Base-by-base conservation (phyloP, 2,888 invertebrate genomes). In the Dicyrtoma fusca region DNA sequence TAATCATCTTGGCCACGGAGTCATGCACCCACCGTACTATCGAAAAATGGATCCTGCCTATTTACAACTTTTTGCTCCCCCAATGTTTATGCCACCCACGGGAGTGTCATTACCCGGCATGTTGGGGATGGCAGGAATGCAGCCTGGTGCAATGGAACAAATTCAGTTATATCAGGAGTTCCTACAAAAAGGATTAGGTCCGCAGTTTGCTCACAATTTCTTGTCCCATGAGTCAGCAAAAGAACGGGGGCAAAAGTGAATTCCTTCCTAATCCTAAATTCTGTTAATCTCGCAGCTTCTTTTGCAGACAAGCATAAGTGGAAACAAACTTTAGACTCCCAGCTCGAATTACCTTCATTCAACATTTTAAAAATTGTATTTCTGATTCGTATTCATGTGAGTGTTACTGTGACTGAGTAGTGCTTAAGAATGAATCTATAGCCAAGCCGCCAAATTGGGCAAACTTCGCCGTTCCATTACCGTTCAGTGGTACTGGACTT, bases 141-240 rank as follows among this genome's bases (percentile, higher is more conserved):
- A 83, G 14, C 83, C 84, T 1, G 85, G 86, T 74, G 84, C 86
- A 55, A 85, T 86, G 21, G 86, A 86, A 75, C 85, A 86, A 72
- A 81, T 86, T 71, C 87, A 87, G 79, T 85, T 87, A 76, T 86
- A 86, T 81, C 86, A 87, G 77, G 87, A 88, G 76, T 82, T 88
- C n/a, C 25, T 75, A 14, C 74, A 72, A 45, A 76, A 78, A 68
- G 72, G 74, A 45, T n/a, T 74, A 4, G 53, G 68, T 17, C 76
- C 77, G 1, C 75, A 72, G 62, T 77, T 77, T 68, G 74, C 74
- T 1, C 75, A 72, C 23, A 34, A 59, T n/a, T 11, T 44, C 17
- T 44, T 19, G 10, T 14, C 74, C n/a, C 76, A 73, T 21, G 34
- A 51, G 14, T 19, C 64, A 17, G 17, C 44, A 23, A 69, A 49